Conservation (phyloP, 2,797 vertebrate species). For the Jordanella pulchra region DNA sequence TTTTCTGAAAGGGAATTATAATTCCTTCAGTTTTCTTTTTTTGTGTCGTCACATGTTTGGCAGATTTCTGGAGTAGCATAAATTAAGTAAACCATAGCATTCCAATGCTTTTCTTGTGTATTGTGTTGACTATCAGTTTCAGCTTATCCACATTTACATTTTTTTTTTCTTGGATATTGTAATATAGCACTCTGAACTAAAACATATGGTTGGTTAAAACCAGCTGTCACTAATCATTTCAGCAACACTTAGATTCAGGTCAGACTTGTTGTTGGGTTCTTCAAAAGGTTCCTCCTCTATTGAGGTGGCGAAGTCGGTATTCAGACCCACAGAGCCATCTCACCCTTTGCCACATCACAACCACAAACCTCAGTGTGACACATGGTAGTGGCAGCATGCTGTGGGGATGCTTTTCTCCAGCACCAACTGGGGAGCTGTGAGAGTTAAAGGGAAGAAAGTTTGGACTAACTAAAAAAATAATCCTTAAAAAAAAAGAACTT, state of each 20-base stretch:
- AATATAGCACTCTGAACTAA: background rate
- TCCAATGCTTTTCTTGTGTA: background rate
- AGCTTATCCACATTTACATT: background rate
- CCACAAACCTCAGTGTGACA: background rate
- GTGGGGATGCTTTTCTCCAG: background rate
- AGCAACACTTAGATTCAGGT: constrained; percentile 11
- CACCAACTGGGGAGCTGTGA: no score
- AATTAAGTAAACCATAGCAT: background rate
- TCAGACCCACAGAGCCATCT: background rate
- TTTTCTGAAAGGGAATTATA: no score
- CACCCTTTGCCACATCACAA: background rate
- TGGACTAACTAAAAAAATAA: no score
- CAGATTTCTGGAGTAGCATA: background rate
- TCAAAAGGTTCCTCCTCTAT: constrained; percentile 17
- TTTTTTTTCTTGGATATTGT: background rate
- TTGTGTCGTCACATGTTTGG: background rate
- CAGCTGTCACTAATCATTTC: constrained; percentile 1
- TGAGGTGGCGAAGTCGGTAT: background rate
- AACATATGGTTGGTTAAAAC: background rate
- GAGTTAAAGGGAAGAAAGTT: no score
- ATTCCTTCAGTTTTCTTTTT: no score
- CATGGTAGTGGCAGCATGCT: background rate
- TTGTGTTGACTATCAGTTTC: background rate
- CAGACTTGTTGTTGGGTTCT: background rate
- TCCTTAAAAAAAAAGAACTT: background rate